Conservation (phyloP, 2,113 vertebrate genomes). For the Mormyrus iriodes region DNA sequence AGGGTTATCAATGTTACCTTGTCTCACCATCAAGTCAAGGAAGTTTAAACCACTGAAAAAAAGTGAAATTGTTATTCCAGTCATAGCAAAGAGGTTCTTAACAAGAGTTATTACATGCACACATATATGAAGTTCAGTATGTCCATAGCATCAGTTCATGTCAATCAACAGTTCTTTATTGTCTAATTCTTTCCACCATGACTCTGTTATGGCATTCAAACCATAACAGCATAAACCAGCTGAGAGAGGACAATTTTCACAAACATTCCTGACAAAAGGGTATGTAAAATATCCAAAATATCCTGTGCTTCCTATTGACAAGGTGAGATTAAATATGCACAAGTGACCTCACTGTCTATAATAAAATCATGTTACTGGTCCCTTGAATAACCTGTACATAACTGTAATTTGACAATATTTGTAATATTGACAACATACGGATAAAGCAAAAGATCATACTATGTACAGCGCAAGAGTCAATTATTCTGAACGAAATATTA, state of each 20-base stretch:
- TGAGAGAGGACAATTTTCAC: neutral
- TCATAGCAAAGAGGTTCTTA: neutral
- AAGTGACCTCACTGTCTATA: neutral
- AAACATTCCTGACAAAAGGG: neutral
- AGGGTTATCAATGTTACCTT: constrained; percentile 93
- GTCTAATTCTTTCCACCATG: neutral
- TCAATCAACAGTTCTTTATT: neutral
- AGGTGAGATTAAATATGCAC: neutral
- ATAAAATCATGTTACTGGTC: neutral
- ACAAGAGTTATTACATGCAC: neutral
- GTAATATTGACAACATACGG: neutral
- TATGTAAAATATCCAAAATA: neutral
- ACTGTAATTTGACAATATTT: neutral
- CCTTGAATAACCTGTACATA: neutral
- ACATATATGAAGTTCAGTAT: neutral
- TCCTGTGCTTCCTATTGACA: neutral
- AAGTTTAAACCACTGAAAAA: constrained; percentile 88
- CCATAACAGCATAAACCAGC: neutral
- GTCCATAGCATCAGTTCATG: neutral
- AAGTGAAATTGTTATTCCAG: neutral
- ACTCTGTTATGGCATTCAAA: neutral
- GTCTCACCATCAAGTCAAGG: constrained; percentile 94
- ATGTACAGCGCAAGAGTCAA: neutral
- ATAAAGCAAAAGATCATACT: neutral
- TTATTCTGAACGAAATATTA: neutral